Base-by-base conservation (phyloP, 2,113 vertebrate genomes). In the Malurus melanocephalus region DNA sequence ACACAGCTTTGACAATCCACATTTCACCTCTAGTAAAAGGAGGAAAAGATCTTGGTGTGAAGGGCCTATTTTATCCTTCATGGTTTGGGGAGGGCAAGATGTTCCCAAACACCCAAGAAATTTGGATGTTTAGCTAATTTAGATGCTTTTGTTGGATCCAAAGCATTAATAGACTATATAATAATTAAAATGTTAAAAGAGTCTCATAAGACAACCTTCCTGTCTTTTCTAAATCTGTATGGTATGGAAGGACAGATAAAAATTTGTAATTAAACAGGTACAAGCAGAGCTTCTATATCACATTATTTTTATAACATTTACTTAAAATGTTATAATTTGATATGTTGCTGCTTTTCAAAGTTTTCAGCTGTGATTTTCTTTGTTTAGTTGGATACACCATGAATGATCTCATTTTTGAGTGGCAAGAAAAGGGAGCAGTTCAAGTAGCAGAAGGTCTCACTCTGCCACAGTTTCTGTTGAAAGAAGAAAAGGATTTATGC, bases 371-470 rank as follows among this genome's bases (percentile, higher is more conserved):
- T 38, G 38, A 38, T 73, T 68, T 51, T 32, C 19, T n/a, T 61
- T 79, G 32, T 69, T 90, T 60, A 99, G 99, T 99, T 96, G 99
- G 99, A 42, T 99, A 99, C 93, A 99, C 99, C 48, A 99, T 99
- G 99, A 99, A 99, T 53, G 99, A 99, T 93, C 98, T 99, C 51
- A 99, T 99, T 96, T 99, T 99, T 93, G 98, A 99, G 96, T 99
- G 99, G 99, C 99, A 99, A 98, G 98, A 98, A 94, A 98, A 98
- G 19, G 98, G 98, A 85, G 98, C 99, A 2, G 99, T 99, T 38
- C 99, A 99, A 97, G 98, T 99, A 91, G 99, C 99, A 11, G 99
- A 99, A 81, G 99, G 99, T 71, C 98, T 99, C 43, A 99, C 99
- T 20, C 97, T 99, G 51, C 99, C 99, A 42, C 99, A 99, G 90